These are phyloP conservation scores for Potamarius usumacintae DNA, from an alignment of 2,113 vertebrate species.

Conservation along the genomic window DNA sequence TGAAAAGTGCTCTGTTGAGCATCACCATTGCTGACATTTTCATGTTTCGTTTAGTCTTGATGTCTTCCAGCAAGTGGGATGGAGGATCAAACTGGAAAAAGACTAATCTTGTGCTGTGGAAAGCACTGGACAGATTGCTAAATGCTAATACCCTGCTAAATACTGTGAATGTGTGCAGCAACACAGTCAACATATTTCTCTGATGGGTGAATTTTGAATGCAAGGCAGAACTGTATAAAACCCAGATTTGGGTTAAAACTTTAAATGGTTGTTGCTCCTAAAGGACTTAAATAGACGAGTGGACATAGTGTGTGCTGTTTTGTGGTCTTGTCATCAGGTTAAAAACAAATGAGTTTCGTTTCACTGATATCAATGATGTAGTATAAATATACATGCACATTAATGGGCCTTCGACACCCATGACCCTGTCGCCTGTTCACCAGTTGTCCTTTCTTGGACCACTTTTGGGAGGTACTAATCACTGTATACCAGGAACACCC, in stretches of 20 bases:
- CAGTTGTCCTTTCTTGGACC: neutral
- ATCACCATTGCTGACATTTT: slow-evolving; percentile 24
- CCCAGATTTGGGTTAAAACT: neutral
- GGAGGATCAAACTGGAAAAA: slow-evolving; percentile 18
- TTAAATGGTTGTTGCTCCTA: neutral
- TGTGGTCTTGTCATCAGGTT: neutral
- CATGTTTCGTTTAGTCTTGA: slow-evolving; percentile 6
- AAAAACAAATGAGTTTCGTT: neutral
- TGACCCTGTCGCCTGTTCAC: neutral
- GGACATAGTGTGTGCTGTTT: neutral
- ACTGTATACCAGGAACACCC: too few species aligned
- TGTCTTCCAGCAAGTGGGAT: slow-evolving; percentile 12
- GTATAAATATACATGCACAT: neutral
- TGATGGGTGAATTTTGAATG: neutral
- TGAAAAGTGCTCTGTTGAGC: neutral
- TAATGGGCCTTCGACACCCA: neutral
- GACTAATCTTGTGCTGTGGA: slow-evolving; percentile 14
- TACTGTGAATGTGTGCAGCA: neutral
- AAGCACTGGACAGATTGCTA: neutral
- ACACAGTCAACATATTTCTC: slow-evolving; percentile 3
- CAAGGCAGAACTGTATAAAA: neutral
- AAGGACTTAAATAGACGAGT: neutral
- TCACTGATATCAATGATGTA: neutral
- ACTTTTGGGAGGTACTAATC: too few species aligned
- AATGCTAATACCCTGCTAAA: neutral